Base-by-base conservation (phyloP, 2,888 invertebrate species). In the Plagiodera versicolora region DNA sequence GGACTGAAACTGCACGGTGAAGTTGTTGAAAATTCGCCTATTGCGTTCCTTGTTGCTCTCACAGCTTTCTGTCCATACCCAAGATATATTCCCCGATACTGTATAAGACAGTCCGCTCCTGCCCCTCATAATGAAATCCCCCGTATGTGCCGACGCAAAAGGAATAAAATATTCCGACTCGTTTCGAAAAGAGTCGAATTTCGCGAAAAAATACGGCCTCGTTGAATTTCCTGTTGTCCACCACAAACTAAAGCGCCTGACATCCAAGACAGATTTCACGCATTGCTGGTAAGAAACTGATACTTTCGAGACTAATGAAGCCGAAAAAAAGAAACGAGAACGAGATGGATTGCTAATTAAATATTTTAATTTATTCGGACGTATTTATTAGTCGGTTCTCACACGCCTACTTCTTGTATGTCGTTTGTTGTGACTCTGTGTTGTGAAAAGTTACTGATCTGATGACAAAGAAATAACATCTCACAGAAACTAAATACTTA, bases 201-300 rank as follows among this genome's bases (percentile, higher is more conserved):
- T 53, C 45, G 44, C 17, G 35, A 20, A 49, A 48, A 49, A 49
- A 24, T 17, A 20, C 24, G 53, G 14, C 39, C 53, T 5, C 44
- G 19, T 30, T 45, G 20, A 17, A 53, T 53, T 53, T 53, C 53
- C 53, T 53, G 53, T 53, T 44, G 53, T 53, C 28, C 19, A 44
- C 53, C 20, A 53, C 53, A 44, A 53, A 53, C 44, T 44, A 53
- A n/a, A n/a, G 39, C 28, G 44, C 44, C 14, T 53, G 53, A 53
- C 53, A 44, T 45, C 28, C 53, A 35, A 14, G 18, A 46, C 18
- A 20, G 46, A 46, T 53, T 53, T 53, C 53, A 53, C 53, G 53
- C 53, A 44, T 53, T 44, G 53, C 44, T 44, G 24, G 18, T 14
- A 53, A 53, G 45, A 44, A 53, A 53, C 20, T 30, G 53, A 45